Conservation (phyloP, 2,113 vertebrate genomes). For the Pyrgilauda ruficollis region DNA sequence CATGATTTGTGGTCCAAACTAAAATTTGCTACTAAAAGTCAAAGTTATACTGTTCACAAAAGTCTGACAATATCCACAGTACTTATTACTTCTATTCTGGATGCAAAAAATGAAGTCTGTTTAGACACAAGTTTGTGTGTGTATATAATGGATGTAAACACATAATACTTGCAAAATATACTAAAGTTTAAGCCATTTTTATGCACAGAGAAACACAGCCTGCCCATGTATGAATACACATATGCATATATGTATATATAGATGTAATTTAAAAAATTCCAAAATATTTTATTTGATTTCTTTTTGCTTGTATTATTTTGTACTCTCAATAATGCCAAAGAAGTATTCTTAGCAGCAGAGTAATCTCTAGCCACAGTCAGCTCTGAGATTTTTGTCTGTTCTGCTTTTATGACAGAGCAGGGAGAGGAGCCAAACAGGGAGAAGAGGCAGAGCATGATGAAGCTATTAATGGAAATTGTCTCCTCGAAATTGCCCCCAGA, state of each 20-base stretch:
- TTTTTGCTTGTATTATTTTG: background rate
- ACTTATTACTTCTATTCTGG: background rate
- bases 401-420: background rate
- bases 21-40: background rate
- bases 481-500: background rate
- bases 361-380: background rate
- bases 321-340: background rate
- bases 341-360: background rate
- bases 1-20: background rate
- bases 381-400: background rate
- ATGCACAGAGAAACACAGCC: background rate
- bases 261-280: background rate
- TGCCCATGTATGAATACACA: background rate
- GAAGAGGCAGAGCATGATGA: background rate
- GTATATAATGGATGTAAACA: background rate
- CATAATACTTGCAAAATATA: background rate
- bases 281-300: background rate
- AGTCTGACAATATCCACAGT: background rate
- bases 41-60: background rate
- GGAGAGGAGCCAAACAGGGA: background rate
- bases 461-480: background rate
- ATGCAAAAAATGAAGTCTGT: background rate
- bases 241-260: background rate
- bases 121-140: background rate
- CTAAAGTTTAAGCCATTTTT: background rate